These are phyloP conservation scores for Hylaea fasciaria DNA, from an alignment of 2,888 invertebrate species.

Conservation along the genomic window DNA sequence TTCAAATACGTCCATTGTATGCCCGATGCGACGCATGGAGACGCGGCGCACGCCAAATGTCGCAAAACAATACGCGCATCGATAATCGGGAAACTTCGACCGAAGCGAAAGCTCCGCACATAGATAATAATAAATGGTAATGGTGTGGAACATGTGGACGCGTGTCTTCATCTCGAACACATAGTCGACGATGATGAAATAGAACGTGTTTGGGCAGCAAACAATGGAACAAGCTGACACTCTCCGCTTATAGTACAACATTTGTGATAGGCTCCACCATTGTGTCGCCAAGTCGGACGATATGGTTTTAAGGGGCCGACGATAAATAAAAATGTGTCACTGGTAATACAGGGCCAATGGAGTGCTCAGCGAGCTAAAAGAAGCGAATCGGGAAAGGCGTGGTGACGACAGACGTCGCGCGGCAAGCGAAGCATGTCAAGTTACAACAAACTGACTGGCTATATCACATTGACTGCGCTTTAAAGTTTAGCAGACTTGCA, in stretches of 20 bases:
- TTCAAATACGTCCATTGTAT: slow-evolving; percentile 77
- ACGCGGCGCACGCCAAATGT: slow-evolving; percentile 78
- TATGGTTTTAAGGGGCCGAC: slow-evolving; percentile 51
- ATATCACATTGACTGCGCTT: background rate
- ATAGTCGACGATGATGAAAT: slow-evolving; percentile 69
- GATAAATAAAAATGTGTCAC: slow-evolving; percentile 49
- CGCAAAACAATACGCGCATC: slow-evolving; percentile 77
- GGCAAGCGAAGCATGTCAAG: slow-evolving; percentile 56
- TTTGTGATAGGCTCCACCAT: slow-evolving; percentile 51
- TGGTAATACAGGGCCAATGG: slow-evolving; percentile 36
- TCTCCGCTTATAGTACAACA: slow-evolving; percentile 49
- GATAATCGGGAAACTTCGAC: slow-evolving; percentile 69
- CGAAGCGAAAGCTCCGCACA: slow-evolving; percentile 68
- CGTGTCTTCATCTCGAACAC: slow-evolving; percentile 70
- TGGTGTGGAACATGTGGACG: slow-evolving; percentile 67
- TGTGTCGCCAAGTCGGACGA: slow-evolving; percentile 43
- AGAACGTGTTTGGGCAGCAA: slow-evolving; percentile 62
- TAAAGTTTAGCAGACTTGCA: slow-evolving; percentile 33
- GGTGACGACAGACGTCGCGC: slow-evolving; percentile 56
- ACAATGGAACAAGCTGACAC: slow-evolving; percentile 69
- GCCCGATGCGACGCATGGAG: slow-evolving; percentile 67
- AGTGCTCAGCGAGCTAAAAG: slow-evolving; percentile 51
- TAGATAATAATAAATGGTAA: slow-evolving; percentile 67
- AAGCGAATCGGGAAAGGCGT: slow-evolving; percentile 63
- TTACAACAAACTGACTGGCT: slow-evolving; percentile 40